These are phyloP conservation scores for Coelopa pilipes DNA, from an alignment of 2,888 invertebrate genomes.

Conservation along the genomic window DNA sequence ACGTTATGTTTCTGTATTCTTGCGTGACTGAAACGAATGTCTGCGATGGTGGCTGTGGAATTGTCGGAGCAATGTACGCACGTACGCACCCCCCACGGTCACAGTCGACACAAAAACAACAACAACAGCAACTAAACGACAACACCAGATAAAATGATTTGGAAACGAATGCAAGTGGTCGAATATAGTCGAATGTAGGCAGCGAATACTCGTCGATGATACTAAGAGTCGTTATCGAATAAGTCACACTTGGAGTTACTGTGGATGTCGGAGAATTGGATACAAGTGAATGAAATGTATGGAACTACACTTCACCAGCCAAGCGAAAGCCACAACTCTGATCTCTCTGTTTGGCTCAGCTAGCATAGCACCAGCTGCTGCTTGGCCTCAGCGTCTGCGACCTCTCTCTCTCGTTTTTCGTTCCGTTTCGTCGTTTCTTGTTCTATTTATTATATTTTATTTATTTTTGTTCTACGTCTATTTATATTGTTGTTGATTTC, in stretches of 20 bases:
- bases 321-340: conserved; percentile 14
- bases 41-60: background rate
- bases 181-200: background rate
- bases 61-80: conserved; percentile 16
- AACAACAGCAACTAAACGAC: conserved; percentile 15
- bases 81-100: conserved; percentile 24
- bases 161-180: conserved; percentile 4
- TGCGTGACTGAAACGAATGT: background rate
- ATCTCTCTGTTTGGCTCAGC: no score
- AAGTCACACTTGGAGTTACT: no score
- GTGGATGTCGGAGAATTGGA: conserved; percentile 2
- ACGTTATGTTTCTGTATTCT: background rate
- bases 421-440: conserved; percentile 18
- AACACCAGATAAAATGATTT: conserved; percentile 6
- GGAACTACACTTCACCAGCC: background rate
- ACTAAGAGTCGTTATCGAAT: no score
- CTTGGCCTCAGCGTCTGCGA: conserved; percentile 30
- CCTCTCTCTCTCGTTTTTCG: background rate
- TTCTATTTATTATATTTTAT: conserved; percentile 40
- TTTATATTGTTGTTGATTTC: conserved; percentile 37
- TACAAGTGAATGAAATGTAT: conserved; percentile 26
- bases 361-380: conserved; percentile 29
- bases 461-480: conserved; percentile 28
- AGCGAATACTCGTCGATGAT: background rate
- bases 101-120: conserved; percentile 1